Evolutionary conservation across 2,797 vertebrate species (phyloP).

Genomic region (Artibeus jamaicensis): DNA sequence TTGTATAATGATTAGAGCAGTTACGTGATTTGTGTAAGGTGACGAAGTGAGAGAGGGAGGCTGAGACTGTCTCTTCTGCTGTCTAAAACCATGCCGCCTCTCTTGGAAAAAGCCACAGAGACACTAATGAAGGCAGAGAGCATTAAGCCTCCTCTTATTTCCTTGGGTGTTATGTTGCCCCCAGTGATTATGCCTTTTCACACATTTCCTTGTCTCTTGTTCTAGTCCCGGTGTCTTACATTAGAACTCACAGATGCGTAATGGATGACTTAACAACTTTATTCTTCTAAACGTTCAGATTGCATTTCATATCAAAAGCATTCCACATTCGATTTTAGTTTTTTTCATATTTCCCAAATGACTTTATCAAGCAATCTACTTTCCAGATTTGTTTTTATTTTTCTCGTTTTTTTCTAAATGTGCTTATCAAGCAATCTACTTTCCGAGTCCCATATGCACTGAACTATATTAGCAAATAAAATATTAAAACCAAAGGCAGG

Average conservation of each 20-base stretch:
- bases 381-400: constrained; percentile 69
- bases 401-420: constrained; percentile 71
- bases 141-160: not conserved
- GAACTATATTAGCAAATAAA: constrained; percentile 70
- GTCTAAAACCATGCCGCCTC: not conserved
- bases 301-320: constrained; percentile 38
- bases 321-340: constrained; percentile 57
- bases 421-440: constrained; percentile 64
- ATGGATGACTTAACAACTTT: constrained; percentile 66
- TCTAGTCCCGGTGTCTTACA: not conserved
- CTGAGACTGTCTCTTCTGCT: not conserved
- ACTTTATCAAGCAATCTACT: constrained; percentile 71
- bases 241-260: constrained; percentile 49
- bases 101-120: not conserved
- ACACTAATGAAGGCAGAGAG: not conserved
- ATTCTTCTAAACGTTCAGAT: constrained; percentile 52
- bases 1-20: not conserved
- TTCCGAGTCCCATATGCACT: constrained; percentile 56
- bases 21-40: not conserved
- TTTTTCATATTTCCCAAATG: constrained; percentile 69
- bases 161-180: not conserved
- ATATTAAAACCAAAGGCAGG: constrained; percentile 63
- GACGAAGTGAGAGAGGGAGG: not conserved
- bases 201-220: not conserved
- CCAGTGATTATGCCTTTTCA: constrained; percentile 3